Percentiles rank a stretch among this genome's conserved stretches.
Conservation (phyloP, 2,888 invertebrate species). For the Agrotis ipsilon region DNA sequence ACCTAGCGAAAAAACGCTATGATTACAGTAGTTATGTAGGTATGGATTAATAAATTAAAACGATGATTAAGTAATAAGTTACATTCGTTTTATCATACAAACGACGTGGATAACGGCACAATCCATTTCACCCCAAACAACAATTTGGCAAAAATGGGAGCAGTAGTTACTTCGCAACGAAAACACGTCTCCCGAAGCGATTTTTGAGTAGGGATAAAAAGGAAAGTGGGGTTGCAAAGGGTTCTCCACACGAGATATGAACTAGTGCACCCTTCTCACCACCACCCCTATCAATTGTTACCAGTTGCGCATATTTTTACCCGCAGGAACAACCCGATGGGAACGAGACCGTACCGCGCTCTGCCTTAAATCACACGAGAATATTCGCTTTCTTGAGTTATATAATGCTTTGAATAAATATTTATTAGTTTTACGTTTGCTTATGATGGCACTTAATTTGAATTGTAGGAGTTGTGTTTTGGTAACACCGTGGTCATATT, state of each 20-base stretch:
- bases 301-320: conserved; percentile 88
- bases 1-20: background rate
- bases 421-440: conserved; percentile 44
- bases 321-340: conserved; percentile 75
- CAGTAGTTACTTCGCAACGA: conserved; percentile 83
- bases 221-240: conserved; percentile 84
- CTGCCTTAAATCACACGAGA: conserved; percentile 68
- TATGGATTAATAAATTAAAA: conserved; percentile 13
- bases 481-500: conserved; percentile 8
- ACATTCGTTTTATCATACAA: conserved; percentile 41
- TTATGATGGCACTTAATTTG: conserved; percentile 27
- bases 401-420: conserved; percentile 54
- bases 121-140: conserved; percentile 71
- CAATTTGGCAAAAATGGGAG: conserved; percentile 82
- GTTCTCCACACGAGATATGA: conserved; percentile 79
- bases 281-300: conserved; percentile 86
- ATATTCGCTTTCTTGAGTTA: conserved; percentile 58
- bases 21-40: background rate
- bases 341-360: conserved; percentile 67
- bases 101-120: conserved; percentile 65
- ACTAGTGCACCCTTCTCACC: conserved; percentile 81
- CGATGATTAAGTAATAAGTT: conserved; percentile 30
- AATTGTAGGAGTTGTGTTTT: conserved; percentile 20
- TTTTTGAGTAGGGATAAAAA: conserved; percentile 89
- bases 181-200: conserved; percentile 83